Base-by-base conservation (phyloP, 92 coral and sea anemone species). In the Palythoa caribaeorum region DNA sequence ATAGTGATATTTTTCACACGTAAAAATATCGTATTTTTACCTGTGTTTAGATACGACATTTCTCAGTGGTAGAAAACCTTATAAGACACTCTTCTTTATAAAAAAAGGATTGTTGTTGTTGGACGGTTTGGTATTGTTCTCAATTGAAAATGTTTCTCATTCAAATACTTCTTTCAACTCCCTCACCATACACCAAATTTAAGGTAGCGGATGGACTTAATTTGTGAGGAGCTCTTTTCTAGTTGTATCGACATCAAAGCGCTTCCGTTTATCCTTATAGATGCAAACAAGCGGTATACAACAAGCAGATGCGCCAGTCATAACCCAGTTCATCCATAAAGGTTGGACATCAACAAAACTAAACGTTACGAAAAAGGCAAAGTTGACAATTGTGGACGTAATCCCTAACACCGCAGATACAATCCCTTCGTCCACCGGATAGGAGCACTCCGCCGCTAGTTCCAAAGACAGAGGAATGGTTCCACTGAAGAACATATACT, bases 301-400 rank as follows among this genome's bases (percentile, higher is more conserved):
- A 10, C 91, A 85, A 37, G 91, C 90, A n/a, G 91, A 91, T 7
- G 98, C 92, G 9, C 93, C 91, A 35, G 89, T 98, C 51, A 95
- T 93, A 60, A 95, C 78, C 98, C 98, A 96, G 75, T 94, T 93
- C 98, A 96, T 96, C 96, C 98, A 94, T 7, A 92, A 86, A 52
- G 98, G 95, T 70, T 94, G 91, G 13, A 94, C 93, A 68, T 95
- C 93, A 0, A 95, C 94, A 76, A 95, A 95, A 92, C 92, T 87
- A 60, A 95, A 95, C 1, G 94, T 94, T n/a, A 93, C 80, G 70
- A 93, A 94, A 88, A 96, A 96, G 13, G 92, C 90, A 17, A 94
- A 84, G 83, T 96, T 95, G 84, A 96, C 84, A 75, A 81, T 63
- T 77, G 94, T 93, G 12, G 92, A 96, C 3, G 94, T 83, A 44